Conservation (phyloP, 2,113 vertebrate species). For the Elgaria multicarinata region DNA sequence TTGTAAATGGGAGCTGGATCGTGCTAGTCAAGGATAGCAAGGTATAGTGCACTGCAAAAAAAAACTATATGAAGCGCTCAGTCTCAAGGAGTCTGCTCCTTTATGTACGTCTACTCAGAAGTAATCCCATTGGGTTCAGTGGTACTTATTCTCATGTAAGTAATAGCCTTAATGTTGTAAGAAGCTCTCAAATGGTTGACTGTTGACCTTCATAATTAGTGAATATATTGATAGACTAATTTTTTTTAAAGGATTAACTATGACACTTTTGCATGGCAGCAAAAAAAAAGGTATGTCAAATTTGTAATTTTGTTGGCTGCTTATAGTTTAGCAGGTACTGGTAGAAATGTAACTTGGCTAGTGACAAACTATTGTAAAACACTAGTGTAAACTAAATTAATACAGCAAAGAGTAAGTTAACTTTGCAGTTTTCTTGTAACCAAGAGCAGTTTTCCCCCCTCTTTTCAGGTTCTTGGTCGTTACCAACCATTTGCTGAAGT, state of each 20-base stretch:
- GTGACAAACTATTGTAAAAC: constrained; percentile 10
- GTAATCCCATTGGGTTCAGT: not conserved
- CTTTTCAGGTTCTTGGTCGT: constrained; percentile 87
- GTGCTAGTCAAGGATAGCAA: not conserved
- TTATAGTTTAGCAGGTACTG: not conserved
- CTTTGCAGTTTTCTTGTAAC: constrained; percentile 23
- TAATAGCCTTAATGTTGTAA: not conserved
- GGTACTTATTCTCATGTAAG: not conserved
- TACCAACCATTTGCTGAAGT: constrained; percentile 90
- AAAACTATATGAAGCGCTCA: not conserved
- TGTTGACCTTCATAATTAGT: not conserved
- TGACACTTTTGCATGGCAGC: not conserved
- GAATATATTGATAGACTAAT: not conserved
- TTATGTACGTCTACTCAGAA: no score
- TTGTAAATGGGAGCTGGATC: not conserved
- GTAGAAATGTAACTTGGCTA: rapidly evolving
- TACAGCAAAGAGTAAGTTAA: not conserved
- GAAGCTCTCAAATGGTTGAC: not conserved
- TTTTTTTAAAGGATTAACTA: not conserved
- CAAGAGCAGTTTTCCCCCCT: constrained; percentile 2
- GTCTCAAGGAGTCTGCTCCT: no score
- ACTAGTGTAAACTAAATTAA: not conserved
- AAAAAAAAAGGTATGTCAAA: not conserved
- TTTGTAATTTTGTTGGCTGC: not conserved
- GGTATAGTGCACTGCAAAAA: not conserved